phyloP scores from a whole-genome alignment of 2,888 invertebrate species.

The Halocaridina rubra region DNA sequence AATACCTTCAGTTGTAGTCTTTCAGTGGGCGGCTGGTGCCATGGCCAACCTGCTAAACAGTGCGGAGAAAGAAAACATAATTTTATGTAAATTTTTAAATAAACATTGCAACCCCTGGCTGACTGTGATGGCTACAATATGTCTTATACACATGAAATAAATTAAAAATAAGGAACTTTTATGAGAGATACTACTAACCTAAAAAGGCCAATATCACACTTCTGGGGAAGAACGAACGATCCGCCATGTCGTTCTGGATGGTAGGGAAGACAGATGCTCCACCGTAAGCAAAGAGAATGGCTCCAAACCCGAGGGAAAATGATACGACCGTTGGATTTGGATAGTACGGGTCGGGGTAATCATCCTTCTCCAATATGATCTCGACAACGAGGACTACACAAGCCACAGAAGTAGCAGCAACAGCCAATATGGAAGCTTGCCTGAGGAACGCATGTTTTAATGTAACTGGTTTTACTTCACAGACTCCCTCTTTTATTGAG shows the following conservation, averaged over 20 bases:
- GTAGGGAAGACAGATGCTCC: constrained; percentile 83
- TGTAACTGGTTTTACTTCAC: no score
- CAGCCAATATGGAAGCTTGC: constrained; percentile 40
- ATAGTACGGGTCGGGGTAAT: constrained; percentile 67
- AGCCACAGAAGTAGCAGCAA: constrained; percentile 72
- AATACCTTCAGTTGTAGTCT: no score
- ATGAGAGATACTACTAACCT: no score
- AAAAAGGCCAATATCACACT: constrained; percentile 45
- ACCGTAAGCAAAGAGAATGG: constrained; percentile 79
- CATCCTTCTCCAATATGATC: constrained; percentile 73
- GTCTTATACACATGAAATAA: no score
- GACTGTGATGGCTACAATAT: no score
- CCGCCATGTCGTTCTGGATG: constrained; percentile 82
- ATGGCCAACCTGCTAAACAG: no score
- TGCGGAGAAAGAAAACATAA: no score
- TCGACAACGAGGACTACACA: constrained; percentile 76
- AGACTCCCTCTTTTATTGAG: no score
- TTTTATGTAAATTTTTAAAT: no score
- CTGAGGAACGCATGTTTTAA: neutral
- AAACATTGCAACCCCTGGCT: no score
- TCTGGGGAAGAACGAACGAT: constrained; percentile 74
- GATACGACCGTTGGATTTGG: constrained; percentile 52
- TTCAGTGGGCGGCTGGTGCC: no score
- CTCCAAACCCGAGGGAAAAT: constrained; percentile 74
- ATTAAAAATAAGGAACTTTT: no score